Percentiles rank a stretch among this genome's conserved stretches.
Conservation (phyloP, 2,888 invertebrate species). For the Macaria notata region DNA sequence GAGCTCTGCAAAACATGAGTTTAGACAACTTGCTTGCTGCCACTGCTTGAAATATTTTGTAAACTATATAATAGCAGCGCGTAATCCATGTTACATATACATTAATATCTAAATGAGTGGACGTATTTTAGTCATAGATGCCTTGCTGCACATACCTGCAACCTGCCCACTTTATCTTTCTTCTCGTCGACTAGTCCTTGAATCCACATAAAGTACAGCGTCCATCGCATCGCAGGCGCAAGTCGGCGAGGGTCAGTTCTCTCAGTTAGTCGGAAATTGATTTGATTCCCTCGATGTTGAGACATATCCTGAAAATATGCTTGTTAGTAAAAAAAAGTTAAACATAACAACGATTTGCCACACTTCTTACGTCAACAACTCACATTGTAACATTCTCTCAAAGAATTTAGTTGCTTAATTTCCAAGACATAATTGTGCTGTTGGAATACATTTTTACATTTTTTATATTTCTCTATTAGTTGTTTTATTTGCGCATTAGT, state of each 20-base stretch:
- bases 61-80: too few species aligned
- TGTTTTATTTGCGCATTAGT: conserved; percentile 35
- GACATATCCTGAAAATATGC: conserved; percentile 46
- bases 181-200: conserved; percentile 31
- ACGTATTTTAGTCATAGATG: too few species aligned
- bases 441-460: conserved; percentile 2
- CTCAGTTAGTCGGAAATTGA: conserved; percentile 25
- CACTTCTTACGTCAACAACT: conserved; percentile 25
- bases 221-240: conserved; percentile 52
- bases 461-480: conserved; percentile 31
- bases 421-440: conserved; percentile 17
- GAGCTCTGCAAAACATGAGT: too few species aligned
- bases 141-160: conserved; percentile 44
- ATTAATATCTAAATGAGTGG: too few species aligned
- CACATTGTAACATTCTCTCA: conserved; percentile 50
- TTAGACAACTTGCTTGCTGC: too few species aligned
- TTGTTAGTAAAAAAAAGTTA: conserved; percentile 7
- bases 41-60: too few species aligned
- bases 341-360: too few species aligned
- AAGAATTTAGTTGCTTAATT: conserved; percentile 39
- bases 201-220: conserved; percentile 60
- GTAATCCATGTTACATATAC: too few species aligned
- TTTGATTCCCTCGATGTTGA: conserved; percentile 23
- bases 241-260: conserved; percentile 37
- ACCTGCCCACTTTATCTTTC: conserved; percentile 36